phyloP scores from a whole-genome alignment of 2,797 vertebrate species.

The Urosaurus nigricauda region DNA sequence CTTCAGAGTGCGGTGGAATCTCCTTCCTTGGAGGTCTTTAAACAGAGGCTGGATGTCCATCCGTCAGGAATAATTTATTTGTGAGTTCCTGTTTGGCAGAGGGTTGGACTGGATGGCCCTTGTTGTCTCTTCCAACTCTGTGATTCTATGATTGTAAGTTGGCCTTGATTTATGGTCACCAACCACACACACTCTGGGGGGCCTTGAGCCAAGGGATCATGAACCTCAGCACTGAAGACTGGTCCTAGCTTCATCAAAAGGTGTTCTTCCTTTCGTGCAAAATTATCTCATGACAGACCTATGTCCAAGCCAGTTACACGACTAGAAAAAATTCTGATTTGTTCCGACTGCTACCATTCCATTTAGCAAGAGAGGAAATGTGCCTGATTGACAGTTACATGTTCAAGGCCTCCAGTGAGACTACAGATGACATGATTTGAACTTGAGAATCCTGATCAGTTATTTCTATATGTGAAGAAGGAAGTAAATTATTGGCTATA shows the following conservation, averaged over 20 bases:
- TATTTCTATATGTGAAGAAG: constrained; percentile 5
- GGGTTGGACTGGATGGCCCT: no score
- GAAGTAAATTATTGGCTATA: background rate
- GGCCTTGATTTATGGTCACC: no score
- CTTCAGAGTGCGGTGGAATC: no score
- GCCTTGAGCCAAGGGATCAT: background rate
- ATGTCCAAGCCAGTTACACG: background rate
- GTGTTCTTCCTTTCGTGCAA: background rate
- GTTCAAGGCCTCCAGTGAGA: background rate
- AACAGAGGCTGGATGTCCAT: no score
- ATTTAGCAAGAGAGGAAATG: background rate
- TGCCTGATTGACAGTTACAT: background rate
- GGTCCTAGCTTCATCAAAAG: background rate
- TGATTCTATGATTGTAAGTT: background rate
- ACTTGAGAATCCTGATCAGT: background rate
- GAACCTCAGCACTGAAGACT: background rate
- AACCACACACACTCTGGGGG: background rate
- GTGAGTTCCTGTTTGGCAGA: no score
- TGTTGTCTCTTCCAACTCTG: no score
- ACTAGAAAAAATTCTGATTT: background rate
- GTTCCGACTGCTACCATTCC: background rate
- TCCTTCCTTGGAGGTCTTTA: no score
- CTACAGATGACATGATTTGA: background rate
- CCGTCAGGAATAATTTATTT: no score
- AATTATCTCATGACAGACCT: background rate